phyloP scores from a whole-genome alignment of 2,113 vertebrate genomes.

The Pterocles orientalis region DNA sequence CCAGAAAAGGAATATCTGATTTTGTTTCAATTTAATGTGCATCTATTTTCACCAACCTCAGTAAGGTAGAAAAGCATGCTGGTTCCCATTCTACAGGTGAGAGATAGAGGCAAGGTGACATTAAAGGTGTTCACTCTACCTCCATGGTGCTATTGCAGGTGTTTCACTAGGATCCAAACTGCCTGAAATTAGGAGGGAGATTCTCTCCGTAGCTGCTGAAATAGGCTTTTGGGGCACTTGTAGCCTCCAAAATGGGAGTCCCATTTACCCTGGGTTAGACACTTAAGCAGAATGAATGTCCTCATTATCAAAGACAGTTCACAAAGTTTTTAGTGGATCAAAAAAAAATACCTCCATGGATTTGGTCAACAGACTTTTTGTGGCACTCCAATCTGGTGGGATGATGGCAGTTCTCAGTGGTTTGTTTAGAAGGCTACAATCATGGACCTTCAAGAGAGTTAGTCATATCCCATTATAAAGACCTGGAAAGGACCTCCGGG shows the following conservation, averaged over 20 bases:
- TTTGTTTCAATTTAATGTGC: not conserved
- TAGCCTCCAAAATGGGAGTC: not conserved
- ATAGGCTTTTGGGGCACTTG: not conserved
- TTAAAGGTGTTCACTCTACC: not conserved
- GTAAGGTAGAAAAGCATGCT: not conserved
- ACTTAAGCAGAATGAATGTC: not conserved
- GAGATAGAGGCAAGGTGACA: not conserved
- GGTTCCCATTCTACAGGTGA: not conserved
- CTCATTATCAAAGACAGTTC: not conserved
- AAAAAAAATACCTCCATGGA: fast-evolving
- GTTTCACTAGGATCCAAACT: not conserved
- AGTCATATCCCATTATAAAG: not conserved
- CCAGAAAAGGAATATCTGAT: not conserved
- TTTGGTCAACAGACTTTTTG: not conserved
- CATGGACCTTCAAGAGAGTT: not conserved
- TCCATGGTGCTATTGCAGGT: not conserved
- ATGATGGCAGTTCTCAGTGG: fast-evolving
- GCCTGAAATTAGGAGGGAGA: not conserved
- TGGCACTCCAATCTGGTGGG: not conserved
- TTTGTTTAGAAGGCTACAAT: not conserved
- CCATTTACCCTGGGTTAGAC: not conserved
- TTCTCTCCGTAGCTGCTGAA: not conserved
- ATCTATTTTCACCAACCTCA: not conserved
- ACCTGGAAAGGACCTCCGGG: not conserved
- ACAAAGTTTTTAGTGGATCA: not conserved